Evolutionary conservation across 2,797 vertebrate genomes (phyloP), one percentile per base, ranked within the genome.

Genomic region (Peromyscus aztecus): DNA sequence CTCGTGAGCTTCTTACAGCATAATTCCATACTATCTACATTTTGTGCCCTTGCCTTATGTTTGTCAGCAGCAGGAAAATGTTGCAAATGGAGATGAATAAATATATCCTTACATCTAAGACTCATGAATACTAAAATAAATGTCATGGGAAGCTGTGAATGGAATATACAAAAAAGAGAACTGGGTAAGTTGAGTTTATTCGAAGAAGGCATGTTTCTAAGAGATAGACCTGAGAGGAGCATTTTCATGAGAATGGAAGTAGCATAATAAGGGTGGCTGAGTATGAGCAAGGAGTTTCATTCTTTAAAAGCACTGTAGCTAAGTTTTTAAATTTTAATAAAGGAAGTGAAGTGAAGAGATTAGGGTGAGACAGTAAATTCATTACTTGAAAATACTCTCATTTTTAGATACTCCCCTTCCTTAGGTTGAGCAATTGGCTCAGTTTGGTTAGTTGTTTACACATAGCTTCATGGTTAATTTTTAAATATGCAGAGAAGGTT

Each of bases 381-480:
- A 63, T 69, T 29, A n/a, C 40, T 86, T 90, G 86, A 86, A 94
- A 92, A 94, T 94, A 34, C 80, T 43, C 86, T 77, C 71, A 63
- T 14, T 69, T 69, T 91, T 92, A 63, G 23, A 24, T 91, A 57
- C 37, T 94, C 91, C 4, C 5, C 34, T 86, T 27, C 80, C 69
- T 69, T 57, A 73, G 77, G 90, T 73, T 82, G 69, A 61, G 29
- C 67, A 78, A 80, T 80, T 59, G 63, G 34, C 49, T 78, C 29
- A 27, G 16, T 92, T 97, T 81, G 92, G 13, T 92, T 91, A 43
- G 12, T 73, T 95, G 21, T 59, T 97, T 95, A 59, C 57, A 87
- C 12, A 12, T 46, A 86, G 23, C 34, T 87, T 91, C 83, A 65
- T 31, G 86, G 55, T 71, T 90, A 77, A 40, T 78, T 90, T 94